A percentile compares a stretch with the other conserved stretches of the same genome.
These are phyloP conservation scores for Ephialtes manifestator DNA, from an alignment of 2,888 invertebrate genomes.

Conservation along the genomic window DNA sequence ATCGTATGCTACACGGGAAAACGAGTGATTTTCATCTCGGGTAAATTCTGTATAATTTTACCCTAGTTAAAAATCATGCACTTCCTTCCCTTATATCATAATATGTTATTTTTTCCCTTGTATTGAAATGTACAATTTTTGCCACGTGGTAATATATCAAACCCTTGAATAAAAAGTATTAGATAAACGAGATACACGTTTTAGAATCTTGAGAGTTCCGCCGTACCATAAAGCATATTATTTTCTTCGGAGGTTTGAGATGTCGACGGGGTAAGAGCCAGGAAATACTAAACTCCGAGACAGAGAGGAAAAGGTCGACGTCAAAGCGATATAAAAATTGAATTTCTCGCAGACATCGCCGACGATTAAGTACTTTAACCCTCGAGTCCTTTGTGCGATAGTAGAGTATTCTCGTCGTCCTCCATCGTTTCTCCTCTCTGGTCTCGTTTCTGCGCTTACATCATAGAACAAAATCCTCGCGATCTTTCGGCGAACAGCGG, in stretches of 20 bases:
- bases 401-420: background rate
- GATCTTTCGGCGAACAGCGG: slow-evolving; percentile 7
- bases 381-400: slow-evolving; percentile 38
- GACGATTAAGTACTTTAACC: slow-evolving; percentile 39
- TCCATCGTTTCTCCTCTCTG: background rate
- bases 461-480: slow-evolving; percentile 15
- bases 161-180: background rate
- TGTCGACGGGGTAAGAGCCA: background rate
- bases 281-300: background rate
- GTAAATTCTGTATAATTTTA: too few species aligned
- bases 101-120: too few species aligned
- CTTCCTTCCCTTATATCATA: too few species aligned
- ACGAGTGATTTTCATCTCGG: too few species aligned
- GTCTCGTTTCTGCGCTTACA: slow-evolving; percentile 1
- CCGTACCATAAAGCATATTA: background rate
- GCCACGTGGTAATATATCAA: background rate
- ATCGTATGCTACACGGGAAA: too few species aligned
- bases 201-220: background rate
- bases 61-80: too few species aligned
- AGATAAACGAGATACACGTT: background rate
- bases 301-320: slow-evolving; percentile 12
- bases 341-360: slow-evolving; percentile 42
- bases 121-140: background rate
- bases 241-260: background rate
- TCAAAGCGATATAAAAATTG: slow-evolving; percentile 42